phyloP scores from a whole-genome alignment of 2,888 invertebrate species.

The Formica aserva region DNA sequence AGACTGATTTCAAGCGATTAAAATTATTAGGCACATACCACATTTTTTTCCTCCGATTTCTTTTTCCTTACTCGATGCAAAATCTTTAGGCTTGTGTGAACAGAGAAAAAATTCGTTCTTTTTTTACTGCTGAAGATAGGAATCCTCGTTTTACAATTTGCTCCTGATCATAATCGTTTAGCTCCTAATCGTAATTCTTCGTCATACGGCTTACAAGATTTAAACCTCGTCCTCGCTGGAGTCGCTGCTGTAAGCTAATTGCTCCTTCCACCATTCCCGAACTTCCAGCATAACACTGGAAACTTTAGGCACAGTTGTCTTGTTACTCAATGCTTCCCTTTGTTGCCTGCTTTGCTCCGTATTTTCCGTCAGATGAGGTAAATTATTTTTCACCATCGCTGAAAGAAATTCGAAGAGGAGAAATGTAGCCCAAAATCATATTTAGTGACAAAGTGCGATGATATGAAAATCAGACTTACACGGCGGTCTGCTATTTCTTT shows the following conservation, averaged over 20 bases:
- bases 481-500: conserved; percentile 88
- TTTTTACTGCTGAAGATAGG: conserved; percentile 7
- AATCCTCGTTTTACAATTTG: conserved; percentile 20
- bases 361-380: conserved; percentile 87
- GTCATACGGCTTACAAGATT: neutral
- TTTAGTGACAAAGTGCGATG: conserved; percentile 38
- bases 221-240: conserved; percentile 88
- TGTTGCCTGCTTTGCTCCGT: conserved; percentile 85
- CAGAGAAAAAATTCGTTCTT: conserved; percentile 25
- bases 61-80: conserved; percentile 2
- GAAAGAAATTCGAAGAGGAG: conserved; percentile 66
- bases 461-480: conserved; percentile 86
- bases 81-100: conserved; percentile 38
- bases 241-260: conserved; percentile 89
- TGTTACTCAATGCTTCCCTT: conserved; percentile 86
- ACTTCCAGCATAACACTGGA: conserved; percentile 90
- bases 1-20: conserved; percentile 29
- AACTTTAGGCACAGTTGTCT: conserved; percentile 86
- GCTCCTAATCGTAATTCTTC: neutral
- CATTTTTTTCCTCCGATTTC: neutral
- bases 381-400: conserved; percentile 87
- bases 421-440: neutral
- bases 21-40: conserved; percentile 57
- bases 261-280: conserved; percentile 94
- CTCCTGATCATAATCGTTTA: neutral